Evolutionary conservation across 2,797 vertebrate species (phyloP).

Genomic region (Rhincodon typus): DNA sequence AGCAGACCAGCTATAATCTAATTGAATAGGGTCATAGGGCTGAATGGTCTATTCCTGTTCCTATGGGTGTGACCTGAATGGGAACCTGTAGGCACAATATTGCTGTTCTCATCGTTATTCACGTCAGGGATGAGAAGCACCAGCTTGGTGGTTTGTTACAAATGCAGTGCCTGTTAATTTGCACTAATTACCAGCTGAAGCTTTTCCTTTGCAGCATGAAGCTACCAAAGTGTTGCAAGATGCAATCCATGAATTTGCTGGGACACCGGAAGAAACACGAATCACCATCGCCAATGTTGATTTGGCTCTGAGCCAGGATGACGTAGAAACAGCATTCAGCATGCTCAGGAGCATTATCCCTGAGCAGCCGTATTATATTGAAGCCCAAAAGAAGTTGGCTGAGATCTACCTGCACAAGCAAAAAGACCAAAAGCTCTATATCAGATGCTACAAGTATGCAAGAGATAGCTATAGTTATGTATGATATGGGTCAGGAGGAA

Average conservation of each 20-base stretch:
- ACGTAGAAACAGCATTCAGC: conserved; percentile 52
- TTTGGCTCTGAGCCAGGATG: conserved; percentile 58
- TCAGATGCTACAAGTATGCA: conserved; percentile 59
- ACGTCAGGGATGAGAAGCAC: not conserved
- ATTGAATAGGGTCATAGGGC: not conserved
- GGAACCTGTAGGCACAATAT: not conserved
- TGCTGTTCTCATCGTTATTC: not conserved
- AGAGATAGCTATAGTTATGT: not conserved
- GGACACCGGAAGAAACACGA: conserved; percentile 55
- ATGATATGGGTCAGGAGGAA: not conserved
- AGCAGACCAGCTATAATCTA: not conserved
- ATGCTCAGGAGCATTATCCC: conserved; percentile 52
- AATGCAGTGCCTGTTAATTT: not conserved
- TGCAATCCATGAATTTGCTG: conserved; percentile 55
- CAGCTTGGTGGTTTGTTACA: not conserved
- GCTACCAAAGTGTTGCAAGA: conserved; percentile 66
- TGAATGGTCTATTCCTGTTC: not conserved
- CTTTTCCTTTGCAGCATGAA: conserved; percentile 53
- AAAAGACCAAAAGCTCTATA: conserved; percentile 55
- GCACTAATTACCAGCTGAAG: not conserved
- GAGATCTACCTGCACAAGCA: conserved; percentile 55
- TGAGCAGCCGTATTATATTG: conserved; percentile 55
- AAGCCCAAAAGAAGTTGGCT: conserved; percentile 65
- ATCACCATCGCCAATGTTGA: conserved; percentile 60
- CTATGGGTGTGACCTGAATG: not conserved